A percentile compares a stretch with the other conserved stretches of the same genome.
Evolutionary conservation across 2,113 vertebrate genomes (phyloP).

Genomic region (Eulacestoma nigropectus): DNA sequence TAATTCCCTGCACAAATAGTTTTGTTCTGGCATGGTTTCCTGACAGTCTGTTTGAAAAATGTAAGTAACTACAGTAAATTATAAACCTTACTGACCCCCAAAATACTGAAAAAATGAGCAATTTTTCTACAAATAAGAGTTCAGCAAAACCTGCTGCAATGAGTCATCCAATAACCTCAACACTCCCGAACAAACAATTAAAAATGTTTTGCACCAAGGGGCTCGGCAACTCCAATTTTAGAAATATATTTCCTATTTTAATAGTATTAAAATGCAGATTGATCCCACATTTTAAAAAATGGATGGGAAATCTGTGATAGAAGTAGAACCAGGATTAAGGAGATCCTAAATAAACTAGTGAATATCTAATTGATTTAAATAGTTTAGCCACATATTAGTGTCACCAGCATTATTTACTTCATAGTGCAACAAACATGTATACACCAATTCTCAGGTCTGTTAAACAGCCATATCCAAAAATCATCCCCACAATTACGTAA

Average conservation of each 20-base stretch:
- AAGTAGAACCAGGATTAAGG: background rate
- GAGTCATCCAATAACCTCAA: background rate
- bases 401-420: background rate
- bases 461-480: background rate
- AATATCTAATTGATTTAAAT: background rate
- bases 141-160: background rate
- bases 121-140: background rate
- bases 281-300: background rate
- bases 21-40: constrained; percentile 40
- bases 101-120: background rate
- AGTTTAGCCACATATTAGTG: background rate
- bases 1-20: constrained; percentile 18
- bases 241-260: background rate
- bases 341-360: background rate
- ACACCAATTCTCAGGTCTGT: background rate
- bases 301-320: background rate
- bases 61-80: background rate
- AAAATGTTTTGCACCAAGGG: background rate
- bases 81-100: background rate
- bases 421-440: background rate
- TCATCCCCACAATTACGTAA: background rate
- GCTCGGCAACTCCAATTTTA: background rate
- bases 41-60: constrained; percentile 12
- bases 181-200: background rate
- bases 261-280: background rate